These are phyloP conservation scores for Rhizomys pruinosus DNA, from an alignment of 2,113 vertebrate genomes.

Conservation along the genomic window DNA sequence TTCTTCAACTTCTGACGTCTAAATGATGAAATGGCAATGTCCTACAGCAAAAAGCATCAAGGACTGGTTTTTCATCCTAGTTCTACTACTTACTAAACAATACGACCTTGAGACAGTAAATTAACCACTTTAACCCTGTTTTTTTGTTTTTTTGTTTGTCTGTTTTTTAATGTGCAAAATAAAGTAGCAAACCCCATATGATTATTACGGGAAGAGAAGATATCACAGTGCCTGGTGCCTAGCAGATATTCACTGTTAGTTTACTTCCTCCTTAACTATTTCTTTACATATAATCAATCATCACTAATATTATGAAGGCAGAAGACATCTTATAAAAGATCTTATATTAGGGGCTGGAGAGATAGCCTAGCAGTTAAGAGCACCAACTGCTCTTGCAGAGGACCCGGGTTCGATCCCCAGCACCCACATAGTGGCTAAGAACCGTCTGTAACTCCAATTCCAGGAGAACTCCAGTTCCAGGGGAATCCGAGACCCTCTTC, in stretches of 20 bases:
- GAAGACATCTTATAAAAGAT: background rate
- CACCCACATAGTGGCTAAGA: no score
- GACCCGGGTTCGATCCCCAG: no score
- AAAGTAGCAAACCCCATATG: background rate
- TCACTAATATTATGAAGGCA: background rate
- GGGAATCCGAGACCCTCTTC: no score
- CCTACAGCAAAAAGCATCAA: background rate
- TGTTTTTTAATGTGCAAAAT: constrained; percentile 6
- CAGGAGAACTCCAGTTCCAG: no score
- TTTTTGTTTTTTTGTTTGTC: no score
- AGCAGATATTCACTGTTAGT: background rate
- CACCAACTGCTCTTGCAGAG: no score
- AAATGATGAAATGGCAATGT: background rate
- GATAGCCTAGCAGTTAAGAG: no score
- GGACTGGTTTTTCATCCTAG: background rate
- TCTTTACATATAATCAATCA: background rate
- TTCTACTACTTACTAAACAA: background rate
- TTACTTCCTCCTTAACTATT: background rate
- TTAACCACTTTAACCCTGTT: background rate
- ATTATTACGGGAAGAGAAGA: background rate
- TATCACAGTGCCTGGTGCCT: background rate
- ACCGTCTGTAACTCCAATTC: no score
- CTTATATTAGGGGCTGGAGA: background rate
- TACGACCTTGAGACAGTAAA: background rate
- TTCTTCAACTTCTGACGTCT: constrained; percentile 8